Conservation (phyloP, 1,140 invertebrate genomes). For the Drosophila subobscura region DNA sequence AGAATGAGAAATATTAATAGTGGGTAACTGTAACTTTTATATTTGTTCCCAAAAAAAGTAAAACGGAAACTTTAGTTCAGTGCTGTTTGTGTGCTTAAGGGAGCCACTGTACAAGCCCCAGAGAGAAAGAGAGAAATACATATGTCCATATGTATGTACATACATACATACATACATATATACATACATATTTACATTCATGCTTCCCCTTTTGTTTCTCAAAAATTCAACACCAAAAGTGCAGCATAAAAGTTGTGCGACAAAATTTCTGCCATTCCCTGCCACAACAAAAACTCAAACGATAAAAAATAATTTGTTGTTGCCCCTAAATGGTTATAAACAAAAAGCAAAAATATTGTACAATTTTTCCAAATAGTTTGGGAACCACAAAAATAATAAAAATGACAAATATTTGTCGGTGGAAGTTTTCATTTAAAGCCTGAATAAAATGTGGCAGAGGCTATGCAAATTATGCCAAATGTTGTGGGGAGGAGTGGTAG, state of each 20-base stretch:
- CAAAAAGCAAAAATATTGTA: slow-evolving; percentile 17
- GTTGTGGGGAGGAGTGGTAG: too few species aligned
- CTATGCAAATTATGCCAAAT: neutral
- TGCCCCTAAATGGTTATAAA: slow-evolving; percentile 34
- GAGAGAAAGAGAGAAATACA: slow-evolving; percentile 1
- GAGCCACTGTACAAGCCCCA: slow-evolving; percentile 19
- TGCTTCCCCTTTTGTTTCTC: neutral
- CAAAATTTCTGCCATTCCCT: slow-evolving; percentile 15
- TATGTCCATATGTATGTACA: neutral
- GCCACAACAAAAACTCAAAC: slow-evolving; percentile 24
- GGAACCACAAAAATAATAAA: neutral
- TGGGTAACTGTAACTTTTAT: slow-evolving; percentile 33
- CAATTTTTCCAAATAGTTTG: slow-evolving; percentile 16
- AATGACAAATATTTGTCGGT: slow-evolving; percentile 6
- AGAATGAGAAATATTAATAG: slow-evolving; percentile 43
- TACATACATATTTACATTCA: neutral
- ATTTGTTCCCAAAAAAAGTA: slow-evolving; percentile 28
- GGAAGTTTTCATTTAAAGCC: slow-evolving; percentile 1
- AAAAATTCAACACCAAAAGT: neutral
- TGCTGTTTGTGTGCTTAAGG: neutral
- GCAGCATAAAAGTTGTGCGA: slow-evolving; percentile 11
- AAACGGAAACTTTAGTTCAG: slow-evolving; percentile 36
- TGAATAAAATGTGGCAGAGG: neutral
- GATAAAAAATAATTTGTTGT: slow-evolving; percentile 34
- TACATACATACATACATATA: too few species aligned